Conservation (phyloP, 2,888 invertebrate species). For the Amblyjoppa proteus region DNA sequence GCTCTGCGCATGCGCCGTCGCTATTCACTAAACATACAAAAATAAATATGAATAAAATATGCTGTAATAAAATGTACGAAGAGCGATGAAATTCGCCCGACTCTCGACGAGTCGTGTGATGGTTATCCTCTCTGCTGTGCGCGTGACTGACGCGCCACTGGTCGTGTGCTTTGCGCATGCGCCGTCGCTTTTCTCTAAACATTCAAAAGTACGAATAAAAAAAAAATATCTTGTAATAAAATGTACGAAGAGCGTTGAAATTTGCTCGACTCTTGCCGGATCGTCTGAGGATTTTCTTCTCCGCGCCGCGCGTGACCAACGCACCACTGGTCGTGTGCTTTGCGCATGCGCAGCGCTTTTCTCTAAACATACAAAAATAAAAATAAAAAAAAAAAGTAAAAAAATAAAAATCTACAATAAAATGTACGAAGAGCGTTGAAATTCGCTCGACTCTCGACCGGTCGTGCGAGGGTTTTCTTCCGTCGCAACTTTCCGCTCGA, state of each 20-base stretch:
- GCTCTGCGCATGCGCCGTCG: no score
- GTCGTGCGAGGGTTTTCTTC: not conserved
- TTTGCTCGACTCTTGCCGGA: not conserved
- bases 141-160: no score
- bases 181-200: no score
- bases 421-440: conserved; percentile 20
- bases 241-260: conserved; percentile 20
- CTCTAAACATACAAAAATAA: not conserved
- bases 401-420: conserved; percentile 24
- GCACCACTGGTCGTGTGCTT: no score
- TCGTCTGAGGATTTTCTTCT: not conserved
- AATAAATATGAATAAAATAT: not conserved
- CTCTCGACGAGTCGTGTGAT: not conserved
- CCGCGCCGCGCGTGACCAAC: no score
- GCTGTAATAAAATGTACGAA: conserved; percentile 32
- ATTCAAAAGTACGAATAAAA: no score
- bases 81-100: not conserved
- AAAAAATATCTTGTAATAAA: conserved; percentile 27
- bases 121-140: not conserved
- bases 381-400: not conserved
- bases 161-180: no score
- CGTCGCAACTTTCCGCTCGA: not conserved
- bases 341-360: no score
- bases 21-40: no score
- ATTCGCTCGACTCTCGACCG: not conserved